These are phyloP conservation scores for Anthopleura sola DNA, from an alignment of 64 coral and sea anemone species.

Conservation along the genomic window DNA sequence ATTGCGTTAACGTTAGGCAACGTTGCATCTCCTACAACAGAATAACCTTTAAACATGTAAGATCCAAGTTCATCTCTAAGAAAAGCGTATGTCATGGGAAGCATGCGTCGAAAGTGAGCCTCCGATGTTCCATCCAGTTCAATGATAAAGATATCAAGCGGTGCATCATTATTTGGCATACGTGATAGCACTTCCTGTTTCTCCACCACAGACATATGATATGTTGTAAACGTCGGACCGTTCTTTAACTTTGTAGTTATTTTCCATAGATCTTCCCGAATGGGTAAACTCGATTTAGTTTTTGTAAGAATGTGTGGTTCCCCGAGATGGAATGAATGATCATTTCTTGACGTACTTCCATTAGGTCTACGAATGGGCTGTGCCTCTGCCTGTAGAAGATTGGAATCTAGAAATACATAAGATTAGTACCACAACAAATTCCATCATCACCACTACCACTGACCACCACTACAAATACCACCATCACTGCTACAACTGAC, in stretches of 20 bases:
- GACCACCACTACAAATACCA: too few species aligned
- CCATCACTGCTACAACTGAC: too few species aligned
- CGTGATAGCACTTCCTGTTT: conserved; percentile 34
- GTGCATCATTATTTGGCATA: neutral
- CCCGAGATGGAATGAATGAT: neutral
- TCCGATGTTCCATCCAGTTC: conserved; percentile 52
- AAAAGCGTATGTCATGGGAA: conserved; percentile 48
- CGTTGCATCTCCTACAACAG: conserved; percentile 70
- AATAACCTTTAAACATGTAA: conserved; percentile 46
- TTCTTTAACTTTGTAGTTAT: conserved; percentile 35
- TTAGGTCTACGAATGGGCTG: neutral
- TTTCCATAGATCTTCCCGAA: conserved; percentile 48
- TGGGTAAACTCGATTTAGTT: neutral
- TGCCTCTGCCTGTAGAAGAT: neutral
- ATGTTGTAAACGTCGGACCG: neutral
- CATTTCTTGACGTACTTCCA: neutral
- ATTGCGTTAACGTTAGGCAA: conserved; percentile 49
- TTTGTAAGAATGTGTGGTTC: neutral
- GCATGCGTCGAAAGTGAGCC: conserved; percentile 64
- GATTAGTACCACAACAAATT: too few species aligned
- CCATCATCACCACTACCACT: too few species aligned
- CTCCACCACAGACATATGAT: conserved; percentile 38
- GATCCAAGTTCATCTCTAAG: conserved; percentile 55
- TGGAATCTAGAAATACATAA: neutral
- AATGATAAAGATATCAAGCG: conserved; percentile 56